A percentile compares a stretch with the other conserved stretches of the same genome.
phyloP scores from a whole-genome alignment of 30 jellyfish, hydroid and myxozoan species.

The Aurelia sp. region DNA sequence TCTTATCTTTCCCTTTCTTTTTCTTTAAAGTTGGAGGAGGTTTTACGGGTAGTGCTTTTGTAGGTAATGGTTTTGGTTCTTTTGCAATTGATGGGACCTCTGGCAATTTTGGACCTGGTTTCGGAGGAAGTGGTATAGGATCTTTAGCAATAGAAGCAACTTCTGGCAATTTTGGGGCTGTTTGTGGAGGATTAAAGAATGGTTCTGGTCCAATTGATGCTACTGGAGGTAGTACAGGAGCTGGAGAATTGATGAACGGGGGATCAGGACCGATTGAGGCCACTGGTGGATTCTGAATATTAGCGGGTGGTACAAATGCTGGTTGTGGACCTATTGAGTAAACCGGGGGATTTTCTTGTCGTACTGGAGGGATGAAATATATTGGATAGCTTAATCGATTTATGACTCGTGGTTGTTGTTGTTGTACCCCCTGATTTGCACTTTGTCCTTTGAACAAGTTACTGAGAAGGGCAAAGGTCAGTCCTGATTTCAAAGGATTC shows the following conservation, averaged over 20 bases:
- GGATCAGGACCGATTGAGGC: constrained; percentile 79
- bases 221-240: constrained; percentile 47
- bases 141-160: constrained; percentile 67
- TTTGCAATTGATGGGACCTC: constrained; percentile 53
- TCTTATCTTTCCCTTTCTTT: constrained; percentile 20
- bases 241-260: background rate
- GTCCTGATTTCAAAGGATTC: constrained; percentile 28
- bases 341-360: constrained; percentile 55
- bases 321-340: constrained; percentile 85
- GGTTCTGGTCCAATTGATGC: constrained; percentile 79
- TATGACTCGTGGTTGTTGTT: constrained; percentile 40
- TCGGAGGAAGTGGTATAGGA: constrained; percentile 43
- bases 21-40: constrained; percentile 34
- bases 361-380: constrained; percentile 55
- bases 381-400: constrained; percentile 63
- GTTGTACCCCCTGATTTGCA: background rate
- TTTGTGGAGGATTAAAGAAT: constrained; percentile 25
- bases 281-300: constrained; percentile 47
- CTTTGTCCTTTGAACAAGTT: constrained; percentile 39
- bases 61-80: constrained; percentile 54
- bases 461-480: constrained; percentile 60
- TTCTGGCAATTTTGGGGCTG: constrained; percentile 17
- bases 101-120: constrained; percentile 24
- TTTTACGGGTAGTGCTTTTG: constrained; percentile 40
- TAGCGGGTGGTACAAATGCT: constrained; percentile 38